Percentiles rank a stretch among this genome's conserved stretches.
These are phyloP conservation scores for Heliangelus exortis DNA, from an alignment of 2,797 vertebrate species.

Conservation along the genomic window DNA sequence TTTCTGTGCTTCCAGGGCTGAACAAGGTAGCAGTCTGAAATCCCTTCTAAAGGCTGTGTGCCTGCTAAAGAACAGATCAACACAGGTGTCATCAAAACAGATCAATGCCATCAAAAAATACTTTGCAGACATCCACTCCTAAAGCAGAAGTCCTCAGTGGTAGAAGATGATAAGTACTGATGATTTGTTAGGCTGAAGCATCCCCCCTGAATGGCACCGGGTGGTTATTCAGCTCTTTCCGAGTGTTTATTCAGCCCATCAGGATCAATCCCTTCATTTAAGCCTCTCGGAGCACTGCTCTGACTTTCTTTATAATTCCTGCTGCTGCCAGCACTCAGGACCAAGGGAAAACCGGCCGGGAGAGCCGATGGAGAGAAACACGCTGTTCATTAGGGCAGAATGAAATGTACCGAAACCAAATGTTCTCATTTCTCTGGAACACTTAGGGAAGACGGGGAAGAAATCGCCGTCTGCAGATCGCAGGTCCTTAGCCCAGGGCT, in stretches of 20 bases:
- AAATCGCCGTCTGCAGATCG: accelerated
- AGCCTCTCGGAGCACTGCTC: background rate
- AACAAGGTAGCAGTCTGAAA: accelerated
- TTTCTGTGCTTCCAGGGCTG: background rate
- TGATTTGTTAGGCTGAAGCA: background rate
- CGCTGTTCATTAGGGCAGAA: accelerated
- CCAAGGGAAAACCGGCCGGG: background rate
- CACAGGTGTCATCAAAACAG: background rate
- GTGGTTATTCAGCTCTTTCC: background rate
- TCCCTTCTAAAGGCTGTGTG: background rate
- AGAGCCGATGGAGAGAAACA: background rate
- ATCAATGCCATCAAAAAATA: background rate
- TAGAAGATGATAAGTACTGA: background rate
- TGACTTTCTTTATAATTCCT: background rate
- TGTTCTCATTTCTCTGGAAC: accelerated
- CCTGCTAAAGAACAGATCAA: background rate
- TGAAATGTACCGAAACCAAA: background rate
- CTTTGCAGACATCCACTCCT: background rate
- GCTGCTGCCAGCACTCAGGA: background rate
- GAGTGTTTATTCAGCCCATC: accelerated
- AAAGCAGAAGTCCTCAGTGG: accelerated
- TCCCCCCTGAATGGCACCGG: background rate
- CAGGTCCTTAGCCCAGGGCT: accelerated
- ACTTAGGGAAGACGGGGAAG: accelerated
- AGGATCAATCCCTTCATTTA: too few relatives aligned